These are phyloP conservation scores for Heteromurus nitidus DNA, from an alignment of 2,888 invertebrate genomes.

Conservation along the genomic window DNA sequence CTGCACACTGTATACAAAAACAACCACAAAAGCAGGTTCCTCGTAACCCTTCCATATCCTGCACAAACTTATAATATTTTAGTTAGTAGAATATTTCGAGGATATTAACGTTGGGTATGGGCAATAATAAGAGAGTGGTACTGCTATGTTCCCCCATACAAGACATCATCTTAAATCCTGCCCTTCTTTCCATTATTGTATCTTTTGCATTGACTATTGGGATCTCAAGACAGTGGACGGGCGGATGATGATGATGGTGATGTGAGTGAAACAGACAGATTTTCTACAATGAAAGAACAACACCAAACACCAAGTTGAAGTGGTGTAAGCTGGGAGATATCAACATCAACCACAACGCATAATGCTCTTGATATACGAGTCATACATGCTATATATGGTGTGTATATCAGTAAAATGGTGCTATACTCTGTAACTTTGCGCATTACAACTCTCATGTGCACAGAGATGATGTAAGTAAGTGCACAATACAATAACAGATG, in stretches of 20 bases:
- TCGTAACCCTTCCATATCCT: background rate
- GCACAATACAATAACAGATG: too few relatives aligned
- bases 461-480: too few relatives aligned
- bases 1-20: background rate
- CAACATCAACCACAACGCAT: too few relatives aligned
- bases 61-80: too few relatives aligned
- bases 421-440: too few relatives aligned
- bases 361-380: too few relatives aligned
- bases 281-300: background rate
- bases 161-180: background rate
- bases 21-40: background rate
- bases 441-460: too few relatives aligned
- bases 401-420: too few relatives aligned
- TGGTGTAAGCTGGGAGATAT: too few relatives aligned
- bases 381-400: too few relatives aligned
- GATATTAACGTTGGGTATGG: background rate
- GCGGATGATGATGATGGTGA: conserved; percentile 3
- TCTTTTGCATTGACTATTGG: background rate
- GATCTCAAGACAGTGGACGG: conserved; percentile 8
- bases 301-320: background rate
- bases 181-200: background rate
- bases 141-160: background rate
- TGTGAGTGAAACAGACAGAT: background rate
- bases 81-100: too few relatives aligned
- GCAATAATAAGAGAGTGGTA: background rate